Percentiles rank a stretch among this genome's conserved stretches.
phyloP scores from a whole-genome alignment of 2,888 invertebrate species.

The Brachynemurus nebulosus region DNA sequence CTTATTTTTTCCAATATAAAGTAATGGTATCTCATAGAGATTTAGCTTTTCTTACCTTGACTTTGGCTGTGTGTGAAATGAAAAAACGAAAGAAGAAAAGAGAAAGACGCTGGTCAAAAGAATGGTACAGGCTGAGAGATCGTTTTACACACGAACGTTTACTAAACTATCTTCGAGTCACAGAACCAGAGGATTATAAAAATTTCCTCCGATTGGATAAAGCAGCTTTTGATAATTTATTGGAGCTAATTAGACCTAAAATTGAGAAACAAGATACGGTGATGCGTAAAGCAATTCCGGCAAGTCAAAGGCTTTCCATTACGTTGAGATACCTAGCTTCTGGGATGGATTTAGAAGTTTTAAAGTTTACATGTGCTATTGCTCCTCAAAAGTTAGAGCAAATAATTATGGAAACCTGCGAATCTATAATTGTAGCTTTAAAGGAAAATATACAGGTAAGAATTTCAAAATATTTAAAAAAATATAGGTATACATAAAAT shows the following conservation, averaged over 20 bases:
- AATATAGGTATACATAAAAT: too few species aligned
- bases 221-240: neutral
- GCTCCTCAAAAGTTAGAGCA: neutral
- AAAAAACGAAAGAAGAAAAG: too few species aligned
- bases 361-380: neutral
- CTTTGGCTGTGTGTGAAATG: too few species aligned
- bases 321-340: neutral
- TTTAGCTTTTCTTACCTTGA: too few species aligned
- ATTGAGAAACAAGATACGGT: neutral
- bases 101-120: neutral
- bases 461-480: too few species aligned
- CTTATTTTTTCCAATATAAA: too few species aligned
- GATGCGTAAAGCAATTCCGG: neutral
- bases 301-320: neutral
- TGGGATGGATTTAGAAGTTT: neutral
- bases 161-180: slow-evolving; percentile 8
- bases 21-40: too few species aligned
- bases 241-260: neutral
- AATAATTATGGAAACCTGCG: neutral
- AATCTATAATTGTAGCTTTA: neutral
- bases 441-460: neutral
- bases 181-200: slow-evolving; percentile 6
- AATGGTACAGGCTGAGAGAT: slow-evolving; percentile 11
- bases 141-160: slow-evolving; percentile 11
- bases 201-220: neutral